phyloP scores from a whole-genome alignment of 2,113 vertebrate genomes.

The Rhabdomys dilectus region DNA sequence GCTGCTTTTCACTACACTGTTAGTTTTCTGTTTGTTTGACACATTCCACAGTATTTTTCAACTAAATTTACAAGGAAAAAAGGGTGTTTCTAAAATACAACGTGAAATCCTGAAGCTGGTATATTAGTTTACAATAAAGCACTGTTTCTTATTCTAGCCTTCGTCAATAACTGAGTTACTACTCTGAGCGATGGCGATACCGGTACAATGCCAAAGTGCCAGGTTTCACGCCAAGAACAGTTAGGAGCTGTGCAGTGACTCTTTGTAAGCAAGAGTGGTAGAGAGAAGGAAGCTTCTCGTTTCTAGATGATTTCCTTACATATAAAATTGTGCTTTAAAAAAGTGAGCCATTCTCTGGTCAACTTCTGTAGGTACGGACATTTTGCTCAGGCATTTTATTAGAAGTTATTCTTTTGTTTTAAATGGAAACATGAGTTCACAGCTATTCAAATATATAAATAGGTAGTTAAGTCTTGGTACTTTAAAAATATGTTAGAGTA shows the following conservation, averaged over 20 bases:
- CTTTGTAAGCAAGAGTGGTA: constrained; percentile 36
- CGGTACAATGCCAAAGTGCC: constrained; percentile 28
- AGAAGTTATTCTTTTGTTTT: constrained; percentile 13
- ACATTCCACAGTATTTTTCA: constrained; percentile 18
- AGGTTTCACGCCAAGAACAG: constrained; percentile 70
- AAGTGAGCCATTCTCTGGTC: not conserved
- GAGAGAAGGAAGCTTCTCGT: not conserved
- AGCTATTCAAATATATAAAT: constrained; percentile 25
- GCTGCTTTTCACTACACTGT: not conserved
- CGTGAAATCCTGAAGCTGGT: constrained; percentile 35
- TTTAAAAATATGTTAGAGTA: constrained; percentile 36
- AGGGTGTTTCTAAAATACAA: constrained; percentile 4
- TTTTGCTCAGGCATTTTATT: constrained; percentile 44
- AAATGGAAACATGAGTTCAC: constrained; percentile 10
- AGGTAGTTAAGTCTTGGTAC: not conserved
- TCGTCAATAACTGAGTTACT: constrained; percentile 24
- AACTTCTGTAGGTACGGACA: not conserved
- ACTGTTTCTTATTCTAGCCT: constrained; percentile 40
- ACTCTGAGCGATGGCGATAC: constrained; percentile 50
- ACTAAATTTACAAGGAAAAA: constrained; percentile 31
- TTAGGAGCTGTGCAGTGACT: constrained; percentile 47
- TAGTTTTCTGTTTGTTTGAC: constrained; percentile 38
- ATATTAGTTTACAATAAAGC: constrained; percentile 49
- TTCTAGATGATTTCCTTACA: constrained; percentile 53
- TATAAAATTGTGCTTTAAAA: constrained; percentile 33